Percentiles rank a stretch among this genome's conserved stretches.
phyloP scores from a whole-genome alignment of 2,113 vertebrate species.

The Laticauda laticaudata region DNA sequence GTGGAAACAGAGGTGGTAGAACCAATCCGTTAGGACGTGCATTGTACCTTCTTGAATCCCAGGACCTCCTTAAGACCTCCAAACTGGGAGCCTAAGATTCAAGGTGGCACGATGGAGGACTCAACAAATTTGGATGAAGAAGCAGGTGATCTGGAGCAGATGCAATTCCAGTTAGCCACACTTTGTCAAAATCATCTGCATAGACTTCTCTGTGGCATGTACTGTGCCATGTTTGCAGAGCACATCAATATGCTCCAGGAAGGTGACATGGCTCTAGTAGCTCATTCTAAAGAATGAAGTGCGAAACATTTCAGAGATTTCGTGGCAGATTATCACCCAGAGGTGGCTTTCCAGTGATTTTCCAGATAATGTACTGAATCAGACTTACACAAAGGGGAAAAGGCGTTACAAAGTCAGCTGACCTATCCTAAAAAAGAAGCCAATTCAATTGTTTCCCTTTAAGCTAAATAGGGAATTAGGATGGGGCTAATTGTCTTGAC shows the following conservation, averaged over 20 bases:
- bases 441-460: neutral
- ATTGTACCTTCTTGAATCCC: no score
- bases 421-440: neutral
- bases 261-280: slow-evolving; percentile 18
- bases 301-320: neutral
- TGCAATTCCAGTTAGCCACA: accelerated
- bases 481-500: neutral
- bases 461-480: slow-evolving; percentile 18
- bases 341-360: neutral
- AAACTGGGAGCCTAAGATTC: no score
- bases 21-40: no score
- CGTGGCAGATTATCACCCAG: neutral
- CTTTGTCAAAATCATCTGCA: neutral
- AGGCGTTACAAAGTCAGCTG: neutral
- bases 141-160: neutral
- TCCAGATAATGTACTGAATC: accelerated
- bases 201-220: neutral
- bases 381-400: neutral
- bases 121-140: neutral
- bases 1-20: no score
- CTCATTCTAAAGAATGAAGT: slow-evolving; percentile 26
- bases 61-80: no score
- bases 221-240: neutral
- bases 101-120: no score
- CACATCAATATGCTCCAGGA: neutral